These are phyloP conservation scores for Halcyon malimbica DNA, from an alignment of 2,113 vertebrate genomes.

Conservation along the genomic window DNA sequence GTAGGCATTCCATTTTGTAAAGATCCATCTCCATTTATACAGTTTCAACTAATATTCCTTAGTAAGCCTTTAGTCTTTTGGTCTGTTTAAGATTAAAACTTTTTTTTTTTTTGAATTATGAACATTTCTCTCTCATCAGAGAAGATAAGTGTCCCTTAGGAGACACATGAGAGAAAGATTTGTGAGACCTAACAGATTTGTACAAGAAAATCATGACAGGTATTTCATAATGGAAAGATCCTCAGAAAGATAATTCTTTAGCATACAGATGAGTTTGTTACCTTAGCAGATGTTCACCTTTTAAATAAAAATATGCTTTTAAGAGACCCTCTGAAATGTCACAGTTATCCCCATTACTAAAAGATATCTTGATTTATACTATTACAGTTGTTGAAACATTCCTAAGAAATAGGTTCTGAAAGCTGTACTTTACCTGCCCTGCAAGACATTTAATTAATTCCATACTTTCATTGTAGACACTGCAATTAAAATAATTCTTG, in stretches of 20 bases:
- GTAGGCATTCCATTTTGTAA: not conserved
- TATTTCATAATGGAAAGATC: conserved; percentile 60
- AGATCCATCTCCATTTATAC: conserved; percentile 44
- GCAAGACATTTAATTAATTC: conserved; percentile 62
- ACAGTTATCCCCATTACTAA: conserved; percentile 61
- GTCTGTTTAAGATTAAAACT: conserved; percentile 40
- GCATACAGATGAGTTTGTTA: conserved; percentile 42
- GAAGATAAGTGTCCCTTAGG: conserved; percentile 54
- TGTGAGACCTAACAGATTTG: conserved; percentile 52
- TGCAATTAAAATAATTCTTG: conserved; percentile 69
- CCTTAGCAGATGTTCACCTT: conserved; percentile 61
- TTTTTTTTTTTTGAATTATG: conserved; percentile 4
- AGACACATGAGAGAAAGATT: conserved; percentile 56
- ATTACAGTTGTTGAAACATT: conserved; percentile 50
- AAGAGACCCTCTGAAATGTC: conserved; percentile 61
- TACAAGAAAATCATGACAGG: conserved; percentile 51
- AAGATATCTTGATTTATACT: conserved; percentile 68
- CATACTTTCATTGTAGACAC: conserved; percentile 66
- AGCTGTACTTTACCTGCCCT: conserved; percentile 32
- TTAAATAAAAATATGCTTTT: conserved; percentile 70
- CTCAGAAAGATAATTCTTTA: conserved; percentile 56
- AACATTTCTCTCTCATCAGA: conserved; percentile 61
- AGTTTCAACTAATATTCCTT: conserved; percentile 34
- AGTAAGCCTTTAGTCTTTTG: conserved; percentile 24
- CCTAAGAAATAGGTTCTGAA: conserved; percentile 52